These are phyloP conservation scores for Melanitta fusca DNA, from an alignment of 2,797 vertebrate species.

Conservation along the genomic window DNA sequence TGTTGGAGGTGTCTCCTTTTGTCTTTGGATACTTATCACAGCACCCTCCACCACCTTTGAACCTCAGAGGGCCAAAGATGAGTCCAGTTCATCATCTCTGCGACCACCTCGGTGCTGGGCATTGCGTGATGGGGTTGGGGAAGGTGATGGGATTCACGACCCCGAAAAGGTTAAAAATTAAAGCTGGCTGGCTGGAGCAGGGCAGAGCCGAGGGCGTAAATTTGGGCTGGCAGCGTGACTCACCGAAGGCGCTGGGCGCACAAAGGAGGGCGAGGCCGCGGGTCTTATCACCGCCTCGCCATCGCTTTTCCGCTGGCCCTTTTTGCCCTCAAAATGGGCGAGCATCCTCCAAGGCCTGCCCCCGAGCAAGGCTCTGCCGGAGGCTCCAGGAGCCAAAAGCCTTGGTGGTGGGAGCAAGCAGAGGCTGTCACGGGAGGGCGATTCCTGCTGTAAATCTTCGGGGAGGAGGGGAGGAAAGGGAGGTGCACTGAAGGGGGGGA, in stretches of 20 bases:
- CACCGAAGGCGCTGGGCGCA: neutral
- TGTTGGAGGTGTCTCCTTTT: neutral
- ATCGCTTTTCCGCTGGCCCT: neutral
- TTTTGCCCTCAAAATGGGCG: neutral
- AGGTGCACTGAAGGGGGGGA: neutral
- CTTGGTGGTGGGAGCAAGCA: neutral
- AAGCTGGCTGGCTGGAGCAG: fast-evolving
- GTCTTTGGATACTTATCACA: neutral
- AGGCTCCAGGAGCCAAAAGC: neutral
- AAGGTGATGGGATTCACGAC: fast-evolving
- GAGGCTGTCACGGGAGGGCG: fast-evolving
- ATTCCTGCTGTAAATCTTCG: neutral
- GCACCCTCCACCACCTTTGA: neutral
- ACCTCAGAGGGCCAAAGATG: neutral
- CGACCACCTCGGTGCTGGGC: neutral
- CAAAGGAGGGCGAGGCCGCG: slow-evolving; percentile 47
- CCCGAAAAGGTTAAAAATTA: neutral
- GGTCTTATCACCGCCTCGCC: neutral
- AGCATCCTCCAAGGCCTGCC: neutral
- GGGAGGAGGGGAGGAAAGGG: slow-evolving; percentile 42
- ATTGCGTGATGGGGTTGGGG: too few species aligned
- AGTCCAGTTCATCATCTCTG: neutral
- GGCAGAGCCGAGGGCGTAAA: neutral
- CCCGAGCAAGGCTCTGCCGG: fast-evolving
- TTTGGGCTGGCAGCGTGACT: slow-evolving; percentile 20